These are phyloP conservation scores for Cinclus cinclus DNA, from an alignment of 2,113 vertebrate species.

Conservation along the genomic window DNA sequence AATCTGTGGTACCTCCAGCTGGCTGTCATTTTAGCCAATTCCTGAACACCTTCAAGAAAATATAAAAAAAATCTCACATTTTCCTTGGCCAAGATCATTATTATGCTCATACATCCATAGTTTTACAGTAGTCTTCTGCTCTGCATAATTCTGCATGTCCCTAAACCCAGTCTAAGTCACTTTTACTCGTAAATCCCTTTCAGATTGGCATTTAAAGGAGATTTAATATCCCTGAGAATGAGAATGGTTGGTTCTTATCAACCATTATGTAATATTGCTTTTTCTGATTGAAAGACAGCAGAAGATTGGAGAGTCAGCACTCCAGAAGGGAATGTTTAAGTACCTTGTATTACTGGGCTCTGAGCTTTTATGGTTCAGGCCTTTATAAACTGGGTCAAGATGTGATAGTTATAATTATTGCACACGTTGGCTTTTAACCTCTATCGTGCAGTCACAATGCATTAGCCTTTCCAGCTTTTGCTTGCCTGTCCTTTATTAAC, in stretches of 20 bases:
- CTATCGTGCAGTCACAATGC: not conserved
- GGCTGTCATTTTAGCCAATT: not conserved
- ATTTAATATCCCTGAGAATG: not conserved
- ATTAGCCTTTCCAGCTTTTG: conserved; percentile 36
- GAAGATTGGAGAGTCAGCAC: not conserved
- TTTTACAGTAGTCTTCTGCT: not conserved
- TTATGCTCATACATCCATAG: not conserved
- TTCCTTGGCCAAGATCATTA: not conserved
- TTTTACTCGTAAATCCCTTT: not conserved
- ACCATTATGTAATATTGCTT: not conserved
- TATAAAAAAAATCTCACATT: not conserved
- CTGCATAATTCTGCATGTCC: not conserved
- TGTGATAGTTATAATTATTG: conserved; percentile 48
- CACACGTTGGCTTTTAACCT: conserved; percentile 36
- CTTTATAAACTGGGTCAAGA: conserved; percentile 41
- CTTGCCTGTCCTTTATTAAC: conserved; percentile 48
- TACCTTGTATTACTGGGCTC: not conserved
- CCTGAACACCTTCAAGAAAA: not conserved
- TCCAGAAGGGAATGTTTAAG: not conserved
- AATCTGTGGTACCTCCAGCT: not conserved
- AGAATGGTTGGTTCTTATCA: not conserved
- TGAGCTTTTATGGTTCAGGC: not conserved
- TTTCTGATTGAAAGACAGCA: not conserved
- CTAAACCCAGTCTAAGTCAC: not conserved
- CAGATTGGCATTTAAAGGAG: not conserved